A percentile compares a stretch with the other conserved stretches of the same genome.
Conservation (phyloP, 1,140 invertebrate species). For the Rhopalosiphum padi region DNA sequence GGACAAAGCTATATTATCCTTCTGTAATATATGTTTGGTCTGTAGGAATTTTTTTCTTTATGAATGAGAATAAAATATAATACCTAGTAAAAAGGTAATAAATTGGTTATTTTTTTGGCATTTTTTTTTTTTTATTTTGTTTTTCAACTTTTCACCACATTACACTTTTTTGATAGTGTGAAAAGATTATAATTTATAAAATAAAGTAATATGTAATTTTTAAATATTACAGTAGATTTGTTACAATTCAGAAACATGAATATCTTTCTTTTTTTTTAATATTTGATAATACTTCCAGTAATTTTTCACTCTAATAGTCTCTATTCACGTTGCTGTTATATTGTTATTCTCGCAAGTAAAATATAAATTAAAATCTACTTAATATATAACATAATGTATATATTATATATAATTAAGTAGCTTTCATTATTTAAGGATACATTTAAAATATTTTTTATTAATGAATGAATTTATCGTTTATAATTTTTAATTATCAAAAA, state of each 20-base stretch:
- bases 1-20: slow-evolving; percentile 39
- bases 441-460: neutral
- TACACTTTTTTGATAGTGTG: neutral
- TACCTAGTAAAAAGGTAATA: neutral
- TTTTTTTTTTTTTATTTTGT: neutral
- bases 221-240: neutral
- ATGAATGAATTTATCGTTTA: too few species aligned
- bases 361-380: neutral
- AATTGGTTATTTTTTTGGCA: neutral
- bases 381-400: neutral
- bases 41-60: neutral
- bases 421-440: neutral
- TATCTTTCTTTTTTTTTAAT: neutral
- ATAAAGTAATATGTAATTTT: neutral
- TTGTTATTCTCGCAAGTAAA: neutral
- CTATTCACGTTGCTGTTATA: neutral
- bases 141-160: neutral
- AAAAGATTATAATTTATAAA: neutral
- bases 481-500: neutral
- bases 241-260: neutral
- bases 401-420: neutral
- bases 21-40: neutral
- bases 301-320: neutral
- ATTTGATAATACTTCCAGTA: neutral
- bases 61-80: neutral